A percentile compares a stretch with the other conserved stretches of the same genome.
These are phyloP conservation scores for Haplotaxodon microlepis DNA, from an alignment of 2,113 vertebrate genomes.

Conservation along the genomic window DNA sequence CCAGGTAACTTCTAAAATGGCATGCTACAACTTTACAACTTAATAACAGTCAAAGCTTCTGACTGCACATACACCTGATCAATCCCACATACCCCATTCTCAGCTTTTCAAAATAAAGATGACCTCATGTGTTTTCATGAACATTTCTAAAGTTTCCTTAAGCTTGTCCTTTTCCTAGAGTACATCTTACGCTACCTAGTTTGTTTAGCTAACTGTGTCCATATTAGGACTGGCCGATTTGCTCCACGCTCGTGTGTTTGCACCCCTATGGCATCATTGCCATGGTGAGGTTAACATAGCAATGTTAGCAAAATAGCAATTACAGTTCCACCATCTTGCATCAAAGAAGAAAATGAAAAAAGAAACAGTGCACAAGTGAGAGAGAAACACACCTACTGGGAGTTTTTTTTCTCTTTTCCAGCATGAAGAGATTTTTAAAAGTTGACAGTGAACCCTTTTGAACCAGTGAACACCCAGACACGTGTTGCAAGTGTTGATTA, in stretches of 20 bases:
- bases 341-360: background rate
- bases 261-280: background rate
- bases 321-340: background rate
- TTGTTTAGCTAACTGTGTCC: background rate
- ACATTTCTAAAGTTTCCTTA: background rate
- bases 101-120: background rate
- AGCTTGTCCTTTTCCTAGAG: background rate
- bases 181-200: background rate
- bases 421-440: background rate
- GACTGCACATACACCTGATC: background rate
- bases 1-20: background rate
- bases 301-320: background rate
- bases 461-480: background rate
- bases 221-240: background rate
- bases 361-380: background rate
- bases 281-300: background rate
- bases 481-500: background rate
- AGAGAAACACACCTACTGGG: background rate
- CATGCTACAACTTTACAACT: background rate
- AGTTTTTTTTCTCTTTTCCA: fast-evolving
- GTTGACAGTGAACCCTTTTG: background rate
- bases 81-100: background rate
- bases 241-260: background rate
- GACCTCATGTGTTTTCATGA: background rate
- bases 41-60: background rate